Percentiles rank a stretch among this genome's conserved stretches.
These are phyloP conservation scores for Protonibea diacanthus DNA, from an alignment of 2,797 vertebrate genomes.

Conservation along the genomic window DNA sequence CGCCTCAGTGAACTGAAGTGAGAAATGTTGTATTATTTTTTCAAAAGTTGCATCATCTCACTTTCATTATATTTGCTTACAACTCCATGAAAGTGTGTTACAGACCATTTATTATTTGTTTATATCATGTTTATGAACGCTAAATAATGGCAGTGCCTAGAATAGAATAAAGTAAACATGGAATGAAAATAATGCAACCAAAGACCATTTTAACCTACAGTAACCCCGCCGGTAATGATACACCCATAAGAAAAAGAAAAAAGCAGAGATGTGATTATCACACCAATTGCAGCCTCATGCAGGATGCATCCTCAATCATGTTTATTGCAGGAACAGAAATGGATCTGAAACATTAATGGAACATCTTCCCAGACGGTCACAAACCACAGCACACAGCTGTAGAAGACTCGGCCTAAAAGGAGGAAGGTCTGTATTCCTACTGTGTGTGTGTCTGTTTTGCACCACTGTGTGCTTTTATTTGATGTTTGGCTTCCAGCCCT, in stretches of 20 bases:
- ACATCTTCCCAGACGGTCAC: conserved; percentile 45
- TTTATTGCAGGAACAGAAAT: conserved; percentile 70
- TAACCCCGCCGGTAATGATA: not conserved
- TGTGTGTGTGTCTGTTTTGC: conserved; percentile 26
- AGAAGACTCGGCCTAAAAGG: conserved; percentile 13
- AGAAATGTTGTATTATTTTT: too few relatives aligned
- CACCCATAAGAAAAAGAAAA: conserved; percentile 2
- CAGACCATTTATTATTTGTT: not conserved
- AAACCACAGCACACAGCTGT: conserved; percentile 53
- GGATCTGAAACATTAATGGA: conserved; percentile 70
- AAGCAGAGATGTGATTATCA: conserved; percentile 6
- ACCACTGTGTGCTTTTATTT: conserved; percentile 31
- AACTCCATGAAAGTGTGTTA: not conserved
- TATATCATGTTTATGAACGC: not conserved
- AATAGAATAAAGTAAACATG: conserved; percentile 2
- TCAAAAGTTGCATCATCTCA: not conserved
- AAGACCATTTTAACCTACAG: not conserved
- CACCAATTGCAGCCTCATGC: conserved; percentile 22
- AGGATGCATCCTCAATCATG: conserved; percentile 52
- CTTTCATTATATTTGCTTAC: not conserved
- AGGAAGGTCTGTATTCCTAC: not conserved
- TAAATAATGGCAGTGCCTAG: not conserved
- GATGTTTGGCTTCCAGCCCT: conserved; percentile 31
- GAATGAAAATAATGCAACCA: conserved; percentile 7
- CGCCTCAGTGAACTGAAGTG: too few relatives aligned